phyloP scores from a whole-genome alignment of 2,888 invertebrate genomes.

The Caenorhabditis imperialis region DNA sequence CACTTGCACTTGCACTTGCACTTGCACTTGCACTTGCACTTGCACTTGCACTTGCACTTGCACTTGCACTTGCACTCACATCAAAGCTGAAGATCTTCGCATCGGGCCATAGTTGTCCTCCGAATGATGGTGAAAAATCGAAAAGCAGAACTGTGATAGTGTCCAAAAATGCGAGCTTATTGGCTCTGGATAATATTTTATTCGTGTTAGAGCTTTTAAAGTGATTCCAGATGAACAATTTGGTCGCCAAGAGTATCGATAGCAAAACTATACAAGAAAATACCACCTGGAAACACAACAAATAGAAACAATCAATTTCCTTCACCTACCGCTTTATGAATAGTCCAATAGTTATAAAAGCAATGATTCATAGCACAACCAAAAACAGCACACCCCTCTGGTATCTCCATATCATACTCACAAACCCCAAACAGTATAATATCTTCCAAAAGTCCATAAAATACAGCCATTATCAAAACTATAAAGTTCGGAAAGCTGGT shows the following conservation, averaged over 20 bases:
- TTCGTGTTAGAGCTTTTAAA: not conserved
- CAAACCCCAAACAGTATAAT: slow-evolving; percentile 8
- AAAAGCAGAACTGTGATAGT: slow-evolving; percentile 3
- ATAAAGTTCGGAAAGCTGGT: not conserved
- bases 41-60: no score
- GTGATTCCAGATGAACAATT: slow-evolving; percentile 3
- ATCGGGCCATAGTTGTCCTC: not conserved
- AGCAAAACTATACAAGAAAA: slow-evolving; percentile 4
- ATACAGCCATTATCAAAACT: not conserved
- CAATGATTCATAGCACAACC: slow-evolving; percentile 22
- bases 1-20: no score
- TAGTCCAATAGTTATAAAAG: slow-evolving; percentile 23
- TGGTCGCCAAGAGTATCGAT: slow-evolving; percentile 1
- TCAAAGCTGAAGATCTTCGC: no score
- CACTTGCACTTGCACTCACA: no score
- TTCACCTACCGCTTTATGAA: slow-evolving; percentile 13
- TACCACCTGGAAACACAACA: not conserved
- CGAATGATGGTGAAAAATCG: slow-evolving; percentile 8
- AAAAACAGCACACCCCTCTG: slow-evolving; percentile 1
- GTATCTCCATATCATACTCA: slow-evolving; percentile 3
- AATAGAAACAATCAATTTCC: not conserved
- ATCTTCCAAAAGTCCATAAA: slow-evolving; percentile 6
- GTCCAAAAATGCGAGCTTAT: slow-evolving; percentile 5
- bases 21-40: no score
- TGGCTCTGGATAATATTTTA: no score